Base-by-base conservation (phyloP, 1,140 invertebrate genomes). In the Ips nitidus region DNA sequence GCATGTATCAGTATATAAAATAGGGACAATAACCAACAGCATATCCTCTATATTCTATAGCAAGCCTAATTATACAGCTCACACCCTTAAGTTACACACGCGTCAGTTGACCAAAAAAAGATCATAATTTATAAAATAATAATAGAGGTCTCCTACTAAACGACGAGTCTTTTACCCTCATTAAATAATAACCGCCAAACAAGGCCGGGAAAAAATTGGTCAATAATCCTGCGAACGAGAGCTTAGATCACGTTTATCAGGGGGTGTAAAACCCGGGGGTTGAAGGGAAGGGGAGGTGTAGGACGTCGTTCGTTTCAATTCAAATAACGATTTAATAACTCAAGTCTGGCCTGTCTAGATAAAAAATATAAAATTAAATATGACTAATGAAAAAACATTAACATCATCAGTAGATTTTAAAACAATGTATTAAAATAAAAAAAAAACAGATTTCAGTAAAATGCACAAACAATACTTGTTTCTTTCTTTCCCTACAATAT, bases 141-240 rank as follows among this genome's bases (percentile, higher is more conserved):
- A 68, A 68, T 60, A 68, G 66, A 60, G 57, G 66, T 59, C 57
- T 60, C 8, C 53, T 40, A 22, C 50, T 57, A 66, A 58, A 57
- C 53, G 53, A 47, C 65, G 45, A 68, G 66, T 68, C 58, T 41
- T 57, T 68, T 68, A 60, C 66, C 56, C 66, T 68, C 57, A 68
- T 68, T 68, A 68, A 60, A 42, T 68, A 68, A 68, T 68, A 68
- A 68, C 66, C 57, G 66, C 58, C 55, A 58, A 66, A 66, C 55
- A 66, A 58, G 53, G 41, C 8, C 40, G 41, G 64, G 57, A 59
- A 68, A 65, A 68, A 68, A 42, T 68, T 68, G 66, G 56, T 68
- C 66, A 68, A 60, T 68, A 68, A 68, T 68, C 66, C 66, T 52
- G 4, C 66, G 57, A 59, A 40, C n/a, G 45, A 42, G 47, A 52